Evolutionary conservation across 1,140 invertebrate genomes (phyloP).

Genomic region (Antheraea pernyi): DNA sequence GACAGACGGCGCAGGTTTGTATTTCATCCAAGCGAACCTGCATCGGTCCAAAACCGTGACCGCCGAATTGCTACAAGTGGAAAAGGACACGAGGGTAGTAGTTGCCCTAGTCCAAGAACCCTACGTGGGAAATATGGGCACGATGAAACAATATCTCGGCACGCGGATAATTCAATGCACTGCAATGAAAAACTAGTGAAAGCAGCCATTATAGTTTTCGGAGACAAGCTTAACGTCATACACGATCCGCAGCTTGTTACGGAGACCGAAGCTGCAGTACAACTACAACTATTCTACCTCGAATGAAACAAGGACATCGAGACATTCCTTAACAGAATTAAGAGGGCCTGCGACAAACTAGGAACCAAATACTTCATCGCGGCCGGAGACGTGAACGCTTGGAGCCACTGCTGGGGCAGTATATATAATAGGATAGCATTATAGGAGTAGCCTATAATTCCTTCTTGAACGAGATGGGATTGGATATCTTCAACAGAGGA

Average conservation of each 20-base stretch:
- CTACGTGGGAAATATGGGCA: slow-evolving; percentile 26
- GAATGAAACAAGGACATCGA: slow-evolving; percentile 31
- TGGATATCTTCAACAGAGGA: slow-evolving; percentile 35
- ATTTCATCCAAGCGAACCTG: too few species aligned
- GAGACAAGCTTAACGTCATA: slow-evolving; percentile 11
- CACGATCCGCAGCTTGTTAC: slow-evolving; percentile 28
- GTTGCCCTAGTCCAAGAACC: slow-evolving; percentile 37
- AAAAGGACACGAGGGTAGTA: neutral
- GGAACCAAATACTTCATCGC: slow-evolving; percentile 23
- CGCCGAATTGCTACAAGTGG: slow-evolving; percentile 20
- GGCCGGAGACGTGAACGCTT: slow-evolving; percentile 42
- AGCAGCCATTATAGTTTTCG: slow-evolving; percentile 24
- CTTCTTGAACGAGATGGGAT: slow-evolving; percentile 26
- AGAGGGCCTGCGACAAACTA: slow-evolving; percentile 9
- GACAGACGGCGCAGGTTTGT: too few species aligned
- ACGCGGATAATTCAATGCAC: slow-evolving; percentile 35
- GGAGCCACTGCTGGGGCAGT: slow-evolving; percentile 49
- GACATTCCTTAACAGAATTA: slow-evolving; percentile 11
- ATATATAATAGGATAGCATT: slow-evolving; percentile 24
- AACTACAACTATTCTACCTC: slow-evolving; percentile 27
- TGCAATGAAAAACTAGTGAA: slow-evolving; percentile 32
- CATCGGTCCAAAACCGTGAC: slow-evolving; percentile 9
- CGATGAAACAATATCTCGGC: slow-evolving; percentile 21
- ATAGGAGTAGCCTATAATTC: slow-evolving; percentile 20
- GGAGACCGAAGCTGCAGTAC: slow-evolving; percentile 29